A percentile compares a stretch with the other conserved stretches of the same genome.
Conservation (phyloP, 2,113 vertebrate genomes). For the Sialia sialis region DNA sequence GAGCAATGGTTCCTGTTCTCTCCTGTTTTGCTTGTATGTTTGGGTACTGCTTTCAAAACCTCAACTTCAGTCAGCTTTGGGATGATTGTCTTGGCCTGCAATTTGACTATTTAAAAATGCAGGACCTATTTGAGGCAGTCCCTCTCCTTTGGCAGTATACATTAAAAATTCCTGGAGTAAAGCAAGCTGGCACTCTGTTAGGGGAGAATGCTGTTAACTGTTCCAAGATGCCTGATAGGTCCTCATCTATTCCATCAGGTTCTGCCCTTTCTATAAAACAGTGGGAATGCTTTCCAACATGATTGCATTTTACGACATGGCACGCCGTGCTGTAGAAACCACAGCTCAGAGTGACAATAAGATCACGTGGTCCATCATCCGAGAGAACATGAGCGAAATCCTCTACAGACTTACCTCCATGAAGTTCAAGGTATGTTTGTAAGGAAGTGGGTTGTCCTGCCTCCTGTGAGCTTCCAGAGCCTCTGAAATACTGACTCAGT, state of each 20-base stretch:
- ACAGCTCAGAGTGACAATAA: conserved; percentile 97
- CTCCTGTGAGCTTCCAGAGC: background rate
- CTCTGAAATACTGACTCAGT: background rate
- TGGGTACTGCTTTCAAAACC: background rate
- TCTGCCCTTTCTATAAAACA: conserved; percentile 98
- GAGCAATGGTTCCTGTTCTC: background rate
- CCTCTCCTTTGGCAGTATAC: background rate
- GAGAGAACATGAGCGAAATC: conserved; percentile 93
- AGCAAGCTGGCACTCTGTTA: background rate
- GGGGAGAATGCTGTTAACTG: background rate
- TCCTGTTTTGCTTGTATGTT: background rate
- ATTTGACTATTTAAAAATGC: background rate
- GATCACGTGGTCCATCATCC: conserved; percentile 98
- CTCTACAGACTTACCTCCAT: conserved; percentile 94
- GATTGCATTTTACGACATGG: conserved; percentile 96
- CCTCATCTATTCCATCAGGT: conserved; percentile 71
- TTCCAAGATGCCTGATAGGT: background rate
- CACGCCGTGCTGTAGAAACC: conserved; percentile 93
- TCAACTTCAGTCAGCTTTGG: background rate
- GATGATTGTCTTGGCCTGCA: background rate
- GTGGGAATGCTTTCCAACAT: conserved; percentile 95
- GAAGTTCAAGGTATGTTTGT: conserved; percentile 91
- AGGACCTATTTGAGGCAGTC: background rate
- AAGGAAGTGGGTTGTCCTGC: background rate
- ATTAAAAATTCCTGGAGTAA: background rate